Evolutionary conservation across 2,113 vertebrate species (phyloP).

Genomic region (Siphamia tubifer): DNA sequence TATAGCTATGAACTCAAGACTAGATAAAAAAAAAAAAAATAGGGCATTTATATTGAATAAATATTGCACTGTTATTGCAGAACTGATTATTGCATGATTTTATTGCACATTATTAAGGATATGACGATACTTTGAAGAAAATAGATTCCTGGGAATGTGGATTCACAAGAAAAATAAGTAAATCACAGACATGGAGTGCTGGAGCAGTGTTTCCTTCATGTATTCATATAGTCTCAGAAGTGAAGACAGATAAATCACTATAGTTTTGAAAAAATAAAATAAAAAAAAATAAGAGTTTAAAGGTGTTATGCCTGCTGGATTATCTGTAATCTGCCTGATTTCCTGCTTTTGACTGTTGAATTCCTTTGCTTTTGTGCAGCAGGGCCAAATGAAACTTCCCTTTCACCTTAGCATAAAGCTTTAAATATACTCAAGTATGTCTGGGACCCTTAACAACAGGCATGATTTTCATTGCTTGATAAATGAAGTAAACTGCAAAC

Average conservation of each 20-base stretch:
- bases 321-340: background rate
- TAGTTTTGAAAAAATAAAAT: background rate
- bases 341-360: slow-evolving; percentile 25
- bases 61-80: too few species aligned
- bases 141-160: too few species aligned
- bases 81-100: too few species aligned
- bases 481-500: background rate
- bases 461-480: background rate
- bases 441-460: background rate
- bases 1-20: too few species aligned
- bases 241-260: too few species aligned
- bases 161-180: background rate
- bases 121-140: too few species aligned
- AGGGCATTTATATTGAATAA: too few species aligned
- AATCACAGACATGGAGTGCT: background rate
- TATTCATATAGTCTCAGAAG: too few species aligned
- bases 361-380: slow-evolving; percentile 5
- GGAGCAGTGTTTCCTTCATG: background rate
- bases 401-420: too few species aligned
- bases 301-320: slow-evolving; percentile 15
- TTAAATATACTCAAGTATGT: too few species aligned
- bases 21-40: too few species aligned
- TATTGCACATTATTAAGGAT: too few species aligned
- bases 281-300: slow-evolving; percentile 1
- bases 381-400: background rate